Evolutionary conservation across 2,888 invertebrate genomes (phyloP).

Genomic region (Muscina levida): DNA sequence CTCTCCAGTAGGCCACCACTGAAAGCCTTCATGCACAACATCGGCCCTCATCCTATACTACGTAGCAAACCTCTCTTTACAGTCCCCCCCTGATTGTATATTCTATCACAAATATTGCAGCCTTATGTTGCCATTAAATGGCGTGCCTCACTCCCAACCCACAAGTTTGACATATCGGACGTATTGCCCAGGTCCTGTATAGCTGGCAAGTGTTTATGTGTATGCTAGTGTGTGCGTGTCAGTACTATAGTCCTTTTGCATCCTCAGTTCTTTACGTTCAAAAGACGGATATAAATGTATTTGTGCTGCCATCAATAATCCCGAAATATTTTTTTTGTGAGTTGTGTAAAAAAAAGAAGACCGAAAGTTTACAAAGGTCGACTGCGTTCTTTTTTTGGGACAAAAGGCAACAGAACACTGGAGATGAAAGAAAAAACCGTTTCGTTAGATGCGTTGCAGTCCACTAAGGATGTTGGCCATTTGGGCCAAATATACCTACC

Average conservation of each 20-base stretch:
- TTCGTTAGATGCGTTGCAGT: conserved; percentile 60
- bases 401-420: conserved; percentile 52
- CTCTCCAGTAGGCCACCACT: conserved; percentile 13
- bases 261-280: conserved; percentile 41
- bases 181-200: conserved; percentile 2
- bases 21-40: no score
- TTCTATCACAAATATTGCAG: conserved; percentile 53
- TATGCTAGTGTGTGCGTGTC: conserved; percentile 24
- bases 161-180: neutral
- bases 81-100: conserved; percentile 21
- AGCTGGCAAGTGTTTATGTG: neutral
- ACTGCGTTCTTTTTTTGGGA: conserved; percentile 67
- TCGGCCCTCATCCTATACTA: neutral
- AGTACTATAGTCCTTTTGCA: conserved; percentile 32
- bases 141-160: conserved; percentile 34
- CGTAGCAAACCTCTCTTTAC: neutral
- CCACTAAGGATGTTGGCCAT: conserved; percentile 54
- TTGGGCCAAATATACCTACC: neutral
- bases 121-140: conserved; percentile 64
- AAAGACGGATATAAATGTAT: conserved; percentile 61
- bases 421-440: conserved; percentile 27
- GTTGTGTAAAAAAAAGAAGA: conserved; percentile 33
- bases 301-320: conserved; percentile 76
- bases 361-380: conserved; percentile 70
- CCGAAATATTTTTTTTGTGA: conserved; percentile 68